phyloP scores from a whole-genome alignment of 1,140 invertebrate species.

The Zaprionus camerounensis region DNA sequence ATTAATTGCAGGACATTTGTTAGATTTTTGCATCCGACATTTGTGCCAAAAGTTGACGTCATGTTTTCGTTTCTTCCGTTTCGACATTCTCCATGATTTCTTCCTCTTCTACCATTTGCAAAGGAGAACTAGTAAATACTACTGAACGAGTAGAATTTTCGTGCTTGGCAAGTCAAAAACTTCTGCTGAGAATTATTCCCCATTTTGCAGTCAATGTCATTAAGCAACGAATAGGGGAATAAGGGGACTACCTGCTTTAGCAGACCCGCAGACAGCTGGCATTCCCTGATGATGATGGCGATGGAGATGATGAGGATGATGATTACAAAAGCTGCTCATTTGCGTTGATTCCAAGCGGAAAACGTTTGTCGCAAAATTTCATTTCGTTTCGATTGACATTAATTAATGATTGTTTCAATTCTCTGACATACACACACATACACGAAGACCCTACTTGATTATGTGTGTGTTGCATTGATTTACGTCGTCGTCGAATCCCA shows the following conservation, averaged over 20 bases:
- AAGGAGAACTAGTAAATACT: conserved; percentile 19
- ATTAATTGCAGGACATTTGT: conserved; percentile 72
- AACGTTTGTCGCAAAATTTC: conserved; percentile 82
- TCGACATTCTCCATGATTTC: conserved; percentile 31
- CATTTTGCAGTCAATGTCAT: conserved; percentile 59
- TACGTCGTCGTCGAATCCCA: conserved; percentile 71
- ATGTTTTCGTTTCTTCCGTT: conserved; percentile 58
- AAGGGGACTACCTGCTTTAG: conserved; percentile 36
- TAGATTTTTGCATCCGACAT: conserved; percentile 60
- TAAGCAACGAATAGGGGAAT: conserved; percentile 24
- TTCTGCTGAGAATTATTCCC: conserved; percentile 50
- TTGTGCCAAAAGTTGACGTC: conserved; percentile 65
- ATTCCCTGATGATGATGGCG: conserved; percentile 18
- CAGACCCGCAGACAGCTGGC: conserved; percentile 48
- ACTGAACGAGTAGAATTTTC: conserved; percentile 5
- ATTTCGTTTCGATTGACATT: conserved; percentile 81
- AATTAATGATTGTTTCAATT: conserved; percentile 81
- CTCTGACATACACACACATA: conserved; percentile 46
- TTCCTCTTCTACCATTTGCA: background rate
- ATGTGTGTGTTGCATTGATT: conserved; percentile 63
- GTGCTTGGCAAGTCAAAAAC: conserved; percentile 52
- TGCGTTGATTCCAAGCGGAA: conserved; percentile 78
- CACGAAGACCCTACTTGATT: too few relatives aligned
- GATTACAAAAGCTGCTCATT: conserved; percentile 60
- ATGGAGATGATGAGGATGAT: conserved; percentile 17